Base-by-base conservation (phyloP, 2,113 vertebrate genomes). In the Protomyctophum bolini region DNA sequence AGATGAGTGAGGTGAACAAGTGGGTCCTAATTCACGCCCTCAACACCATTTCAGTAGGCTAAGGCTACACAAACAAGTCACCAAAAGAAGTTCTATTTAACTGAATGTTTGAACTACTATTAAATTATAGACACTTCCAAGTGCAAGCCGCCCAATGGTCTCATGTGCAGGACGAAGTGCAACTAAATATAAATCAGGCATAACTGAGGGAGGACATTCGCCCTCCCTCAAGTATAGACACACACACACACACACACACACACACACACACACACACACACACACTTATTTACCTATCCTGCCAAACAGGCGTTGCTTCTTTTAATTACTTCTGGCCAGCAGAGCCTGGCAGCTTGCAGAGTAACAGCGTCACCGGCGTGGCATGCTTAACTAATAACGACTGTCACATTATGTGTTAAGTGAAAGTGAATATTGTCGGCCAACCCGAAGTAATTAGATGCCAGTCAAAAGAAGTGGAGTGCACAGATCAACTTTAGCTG, bases 241-340 rank as follows among this genome's bases (percentile, higher is more conserved):
- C 21, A 21, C 63, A 0, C 54, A 63, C 51, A 57, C 66, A 21
- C 47, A 41, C 6, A 75, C 75, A 72, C 79, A 73, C 54, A 68
- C 3, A 45, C 11, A 48, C n/a, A 21, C 56, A n/a, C 73, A 62
- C 28, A 64, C 72, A 21, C 21, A 21, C 21, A 21, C 21, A 21
- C 21, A 21, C 21, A 21, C 21, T 90, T 84, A 91, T 90, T 93
- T 91, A 91, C 83, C 86, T 85, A 82, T 79, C 75, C 79, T 70
- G 82, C 83, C 82, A 86, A 86, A 83, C 79, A 77, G 80, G 67
- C 58, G 66, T 41, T 41, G 33, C 72, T 72, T 81, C 66, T 82
- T 90, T 90, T 87, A 92, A 91, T 93, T 88, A 92, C 87, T 91
- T 68, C 83, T 72, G 66, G 80, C 50, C 50, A 59, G 72, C 75